Base-by-base conservation (phyloP, 2,113 vertebrate genomes). In the Bos javanicus region DNA sequence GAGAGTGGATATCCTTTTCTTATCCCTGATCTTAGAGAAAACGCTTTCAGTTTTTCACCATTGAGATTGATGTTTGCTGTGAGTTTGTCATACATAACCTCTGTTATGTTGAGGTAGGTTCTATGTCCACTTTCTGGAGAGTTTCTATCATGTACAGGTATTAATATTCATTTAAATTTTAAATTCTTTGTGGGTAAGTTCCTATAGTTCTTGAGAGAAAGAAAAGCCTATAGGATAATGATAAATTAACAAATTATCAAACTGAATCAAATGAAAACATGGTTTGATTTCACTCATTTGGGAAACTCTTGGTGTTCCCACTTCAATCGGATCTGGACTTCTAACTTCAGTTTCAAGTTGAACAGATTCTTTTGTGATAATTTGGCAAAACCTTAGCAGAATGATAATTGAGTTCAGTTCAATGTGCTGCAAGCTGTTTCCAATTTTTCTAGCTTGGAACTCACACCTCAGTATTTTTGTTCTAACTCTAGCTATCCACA, bases 321-420 rank as follows among this genome's bases (percentile, higher is more conserved):
- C 90, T 97, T 96, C 33, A 3, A 88, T 84, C 84, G 57, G 64
- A 96, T 95, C 28, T 2, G 0, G 59, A 39, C 19, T 95, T 92
- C 90, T n/a, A 52, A 54, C 33, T 92, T 71, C 64, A 52, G 1
- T 94, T 97, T 36, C 83, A 95, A 95, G 13, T 85, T 93, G n/a
- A 91, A 39, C 74, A 86, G 28, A 21, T 76, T 90, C 85, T n/a
- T 84, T 94, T 85, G 67, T 82, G 39, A 95, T 96, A 97, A 87
- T 82, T 90, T 90, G 36, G 23, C 57, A 84, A 90, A 97, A 74
- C 48, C 7, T 19, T 76, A 82, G 39, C 19, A 43, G 6, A 90
- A 83, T 81, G 8, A 39, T 6, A 84, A 76, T 46, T 56, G 23
- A 26, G 30, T 76, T 88, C 60, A 67, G 6, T 78, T 95, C 93